Evolutionary conservation across 2,113 vertebrate species (phyloP), one percentile per base, ranked within the genome.

Genomic region (Baryphthengus martii): DNA sequence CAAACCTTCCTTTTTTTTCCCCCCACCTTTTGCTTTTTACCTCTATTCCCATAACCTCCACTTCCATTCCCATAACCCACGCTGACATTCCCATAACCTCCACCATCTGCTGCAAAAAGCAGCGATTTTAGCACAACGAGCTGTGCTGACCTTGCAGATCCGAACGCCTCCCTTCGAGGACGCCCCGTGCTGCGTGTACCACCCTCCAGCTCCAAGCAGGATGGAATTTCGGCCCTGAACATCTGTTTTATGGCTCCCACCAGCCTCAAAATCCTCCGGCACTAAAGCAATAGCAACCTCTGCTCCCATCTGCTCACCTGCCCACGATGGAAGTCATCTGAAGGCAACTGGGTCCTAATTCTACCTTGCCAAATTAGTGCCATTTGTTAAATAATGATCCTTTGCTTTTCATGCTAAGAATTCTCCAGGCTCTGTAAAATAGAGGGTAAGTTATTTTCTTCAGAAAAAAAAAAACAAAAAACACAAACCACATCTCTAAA

Each of bases 111-210:
- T 49, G 50, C n/a, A 29, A 7, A 20, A 24, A 37, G 18, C 26
- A 6, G 23, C 1, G 1, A 3, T 13, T 50, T 28, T 9, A 18
- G 28, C 77, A 7, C 53, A 31, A 11, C 5, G 3, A 10, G 35
- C 47, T 2, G 20, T 2, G 23, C n/a, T 29, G 14, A 58, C 73
- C 59, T 16, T 20, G 63, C 26, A 9, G 53, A 29, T 26, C 19
- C 6, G 17, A 50, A 8, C 2, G 0, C 24, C 55, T 17, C 13
- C 13, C 42, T 7, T 35, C 1, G 10, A 26, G 52, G 72, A 59
- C 2, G 1, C 42, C 23, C 25, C 4, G 2, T 2, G 45, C 66
- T n/a, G 4, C 66, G 8, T 1, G 3, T 1, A 3, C 15, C 35
- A 10, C 35, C 25, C 29, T 25, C 31, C 39, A 10, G 3, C 37